A percentile compares a stretch with the other conserved stretches of the same genome.
Evolutionary conservation across 2,888 invertebrate species (phyloP).

Genomic region (Plusia festucae): DNA sequence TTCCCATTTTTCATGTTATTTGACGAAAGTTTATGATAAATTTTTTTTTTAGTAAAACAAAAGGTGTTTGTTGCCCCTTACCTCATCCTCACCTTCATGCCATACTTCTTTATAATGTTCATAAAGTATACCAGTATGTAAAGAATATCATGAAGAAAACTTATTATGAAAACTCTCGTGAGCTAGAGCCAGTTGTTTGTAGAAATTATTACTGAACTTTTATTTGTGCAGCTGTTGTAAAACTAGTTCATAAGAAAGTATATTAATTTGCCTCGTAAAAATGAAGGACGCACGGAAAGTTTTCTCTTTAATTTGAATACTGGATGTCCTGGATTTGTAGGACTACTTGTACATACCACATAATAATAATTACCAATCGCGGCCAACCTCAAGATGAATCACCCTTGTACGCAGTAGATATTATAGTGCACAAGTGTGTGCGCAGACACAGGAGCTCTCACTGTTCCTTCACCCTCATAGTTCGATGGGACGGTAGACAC

Average conservation of each 20-base stretch:
- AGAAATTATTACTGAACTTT: slow-evolving; percentile 46
- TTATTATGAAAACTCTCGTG: slow-evolving; percentile 33
- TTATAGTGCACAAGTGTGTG: too few relatives aligned
- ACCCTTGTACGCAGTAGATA: too few relatives aligned
- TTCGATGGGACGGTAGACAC: too few relatives aligned
- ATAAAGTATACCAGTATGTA: slow-evolving; percentile 15
- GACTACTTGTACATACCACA: too few relatives aligned
- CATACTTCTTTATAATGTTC: slow-evolving; percentile 1
- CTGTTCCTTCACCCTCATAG: too few relatives aligned
- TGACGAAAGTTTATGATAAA: too few relatives aligned
- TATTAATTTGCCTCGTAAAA: slow-evolving; percentile 31
- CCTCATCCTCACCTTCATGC: background rate
- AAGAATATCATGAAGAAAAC: slow-evolving; percentile 21
- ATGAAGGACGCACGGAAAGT: slow-evolving; percentile 15
- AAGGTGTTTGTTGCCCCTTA: too few relatives aligned
- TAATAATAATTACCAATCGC: too few relatives aligned
- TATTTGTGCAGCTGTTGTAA: slow-evolving; percentile 44
- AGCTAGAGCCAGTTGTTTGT: slow-evolving; percentile 24
- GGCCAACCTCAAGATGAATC: too few relatives aligned
- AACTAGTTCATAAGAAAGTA: slow-evolving; percentile 35
- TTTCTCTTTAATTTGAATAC: background rate
- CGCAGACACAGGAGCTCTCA: too few relatives aligned
- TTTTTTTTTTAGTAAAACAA: too few relatives aligned
- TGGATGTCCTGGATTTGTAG: background rate
- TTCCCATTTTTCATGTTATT: too few relatives aligned